Evolutionary conservation across 2,888 invertebrate species (phyloP).

Genomic region (Drosophila anceps): DNA sequence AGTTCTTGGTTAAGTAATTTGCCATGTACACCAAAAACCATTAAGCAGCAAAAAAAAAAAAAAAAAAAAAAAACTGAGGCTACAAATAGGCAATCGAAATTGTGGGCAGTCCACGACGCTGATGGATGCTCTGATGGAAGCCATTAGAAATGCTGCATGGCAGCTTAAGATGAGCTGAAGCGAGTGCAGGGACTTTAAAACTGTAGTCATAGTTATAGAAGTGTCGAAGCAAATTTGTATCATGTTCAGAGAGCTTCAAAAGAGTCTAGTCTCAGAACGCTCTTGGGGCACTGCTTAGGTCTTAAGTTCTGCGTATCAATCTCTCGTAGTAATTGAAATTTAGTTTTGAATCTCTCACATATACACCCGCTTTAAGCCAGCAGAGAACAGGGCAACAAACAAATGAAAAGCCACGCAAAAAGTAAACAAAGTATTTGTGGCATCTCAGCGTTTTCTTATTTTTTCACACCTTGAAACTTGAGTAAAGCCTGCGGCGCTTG

Average conservation of each 20-base stretch:
- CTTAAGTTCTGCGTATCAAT: too few species aligned
- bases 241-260: not conserved
- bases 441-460: constrained; percentile 24
- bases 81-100: not conserved
- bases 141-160: not conserved
- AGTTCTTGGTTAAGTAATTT: constrained; percentile 75
- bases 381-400: constrained; percentile 9
- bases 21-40: constrained; percentile 71
- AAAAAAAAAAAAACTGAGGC: not conserved
- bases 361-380: not conserved
- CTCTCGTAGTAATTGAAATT: too few species aligned
- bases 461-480: constrained; percentile 73
- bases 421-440: constrained; percentile 52
- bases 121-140: not conserved
- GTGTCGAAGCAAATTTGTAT: not conserved
- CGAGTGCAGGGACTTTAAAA: not conserved
- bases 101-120: not conserved
- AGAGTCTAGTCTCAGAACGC: not conserved
- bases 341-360: not conserved
- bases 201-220: not conserved
- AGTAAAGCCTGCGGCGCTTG: constrained; percentile 48
- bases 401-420: constrained; percentile 49
- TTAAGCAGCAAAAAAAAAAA: constrained; percentile 41
- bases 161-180: not conserved
- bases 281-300: too few species aligned